Percentiles rank a stretch among this genome's conserved stretches.
Evolutionary conservation across 2,113 vertebrate genomes (phyloP).

Genomic region (Oreochromis spilurus): DNA sequence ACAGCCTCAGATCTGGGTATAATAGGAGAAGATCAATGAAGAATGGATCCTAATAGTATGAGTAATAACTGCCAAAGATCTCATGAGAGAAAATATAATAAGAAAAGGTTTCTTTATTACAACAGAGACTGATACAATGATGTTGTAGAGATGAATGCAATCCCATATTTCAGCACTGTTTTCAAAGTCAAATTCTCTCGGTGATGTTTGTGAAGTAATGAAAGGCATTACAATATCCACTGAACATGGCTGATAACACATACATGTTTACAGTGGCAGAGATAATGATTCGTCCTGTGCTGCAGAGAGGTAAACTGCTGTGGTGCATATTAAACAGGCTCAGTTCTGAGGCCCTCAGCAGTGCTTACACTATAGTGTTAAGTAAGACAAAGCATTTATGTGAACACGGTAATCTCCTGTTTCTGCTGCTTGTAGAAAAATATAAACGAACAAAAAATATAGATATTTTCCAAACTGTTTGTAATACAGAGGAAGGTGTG

Average conservation of each 20-base stretch:
- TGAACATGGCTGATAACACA: conserved; percentile 10
- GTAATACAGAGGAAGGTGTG: neutral
- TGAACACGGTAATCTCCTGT: neutral
- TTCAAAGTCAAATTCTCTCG: neutral
- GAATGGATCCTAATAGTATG: neutral
- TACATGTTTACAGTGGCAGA: neutral
- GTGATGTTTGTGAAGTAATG: conserved; percentile 4
- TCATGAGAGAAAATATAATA: conserved; percentile 2
- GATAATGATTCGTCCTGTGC: conserved; percentile 7
- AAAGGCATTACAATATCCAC: conserved; percentile 1
- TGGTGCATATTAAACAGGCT: neutral
- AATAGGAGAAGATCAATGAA: conserved; percentile 27
- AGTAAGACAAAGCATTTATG: conserved; percentile 10
- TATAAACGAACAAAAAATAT: neutral
- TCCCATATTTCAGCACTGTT: neutral
- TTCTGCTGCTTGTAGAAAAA: neutral
- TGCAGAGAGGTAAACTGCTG: neutral
- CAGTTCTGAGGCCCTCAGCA: neutral
- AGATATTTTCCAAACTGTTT: neutral
- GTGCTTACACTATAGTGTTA: neutral
- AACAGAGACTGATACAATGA: neutral
- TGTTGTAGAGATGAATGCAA: neutral
- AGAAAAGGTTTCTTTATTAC: conserved; percentile 7
- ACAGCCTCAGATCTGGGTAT: neutral
- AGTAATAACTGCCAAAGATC: conserved; percentile 9